Evolutionary conservation across 1,140 invertebrate genomes (phyloP).

Genomic region (Caerostris darwini): DNA sequence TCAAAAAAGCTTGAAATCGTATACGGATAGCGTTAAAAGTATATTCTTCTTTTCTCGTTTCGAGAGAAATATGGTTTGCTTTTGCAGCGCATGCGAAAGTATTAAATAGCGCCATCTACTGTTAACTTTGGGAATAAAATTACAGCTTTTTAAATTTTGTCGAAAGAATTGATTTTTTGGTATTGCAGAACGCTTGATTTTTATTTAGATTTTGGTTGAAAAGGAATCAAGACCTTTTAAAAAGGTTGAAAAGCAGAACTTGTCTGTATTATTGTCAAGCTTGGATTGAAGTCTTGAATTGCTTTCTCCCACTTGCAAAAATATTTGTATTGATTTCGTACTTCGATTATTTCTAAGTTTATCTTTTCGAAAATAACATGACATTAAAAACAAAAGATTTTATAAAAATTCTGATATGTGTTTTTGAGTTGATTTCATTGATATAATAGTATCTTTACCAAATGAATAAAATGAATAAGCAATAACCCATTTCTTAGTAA

Average conservation of each 20-base stretch:
- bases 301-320: no score
- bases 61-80: background rate
- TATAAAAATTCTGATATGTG: no score
- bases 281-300: no score
- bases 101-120: conserved; percentile 40
- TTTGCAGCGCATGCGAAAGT: background rate
- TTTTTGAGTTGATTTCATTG: no score
- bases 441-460: no score
- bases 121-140: conserved; percentile 22
- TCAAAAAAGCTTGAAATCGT: conserved; percentile 46
- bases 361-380: no score
- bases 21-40: conserved; percentile 46
- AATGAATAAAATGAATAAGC: no score
- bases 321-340: no score
- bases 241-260: background rate
- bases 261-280: no score
- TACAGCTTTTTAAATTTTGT: conserved; percentile 32
- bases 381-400: no score
- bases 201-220: background rate
- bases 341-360: no score
- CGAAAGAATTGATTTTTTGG: background rate
- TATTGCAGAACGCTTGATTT: background rate
- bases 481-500: no score
- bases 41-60: conserved; percentile 35
- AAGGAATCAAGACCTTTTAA: background rate